These are phyloP conservation scores for Pseudococcus viburni DNA, from an alignment of 2,888 invertebrate species.

Conservation along the genomic window DNA sequence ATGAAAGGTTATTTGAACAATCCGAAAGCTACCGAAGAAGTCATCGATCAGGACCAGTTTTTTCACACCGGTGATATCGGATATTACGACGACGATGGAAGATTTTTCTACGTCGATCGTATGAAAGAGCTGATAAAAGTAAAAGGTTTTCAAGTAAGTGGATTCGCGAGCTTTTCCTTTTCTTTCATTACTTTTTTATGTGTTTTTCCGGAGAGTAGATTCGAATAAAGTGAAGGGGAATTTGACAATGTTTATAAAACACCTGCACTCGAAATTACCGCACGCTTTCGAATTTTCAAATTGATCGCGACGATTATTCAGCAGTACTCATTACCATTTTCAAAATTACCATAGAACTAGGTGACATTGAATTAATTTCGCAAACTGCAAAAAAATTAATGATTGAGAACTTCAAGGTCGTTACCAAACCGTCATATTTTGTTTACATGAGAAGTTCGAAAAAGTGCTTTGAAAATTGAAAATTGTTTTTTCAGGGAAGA, in stretches of 20 bases:
- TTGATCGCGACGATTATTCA: not conserved
- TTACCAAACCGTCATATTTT: no score
- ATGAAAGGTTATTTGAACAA: conserved; percentile 78
- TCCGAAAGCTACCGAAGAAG: conserved; percentile 74
- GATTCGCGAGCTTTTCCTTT: not conserved
- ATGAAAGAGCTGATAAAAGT: conserved; percentile 81
- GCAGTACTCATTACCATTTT: not conserved
- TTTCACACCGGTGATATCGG: conserved; percentile 76
- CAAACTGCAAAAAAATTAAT: no score
- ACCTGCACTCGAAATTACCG: not conserved
- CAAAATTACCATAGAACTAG: not conserved
- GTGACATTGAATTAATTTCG: not conserved
- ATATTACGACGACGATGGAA: conserved; percentile 77
- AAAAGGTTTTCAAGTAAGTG: conserved; percentile 73
- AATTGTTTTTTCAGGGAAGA: no score
- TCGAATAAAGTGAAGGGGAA: no score
- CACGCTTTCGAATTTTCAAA: not conserved
- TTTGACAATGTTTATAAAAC: not conserved
- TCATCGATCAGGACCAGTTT: conserved; percentile 75
- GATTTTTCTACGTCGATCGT: conserved; percentile 83
- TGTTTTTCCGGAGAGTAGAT: no score
- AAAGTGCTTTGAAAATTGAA: not conserved
- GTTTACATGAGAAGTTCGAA: not conserved
- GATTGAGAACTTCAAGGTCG: no score
- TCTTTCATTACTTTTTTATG: not conserved